Conservation (phyloP, 2,113 vertebrate genomes). For the Tapirus terrestris region DNA sequence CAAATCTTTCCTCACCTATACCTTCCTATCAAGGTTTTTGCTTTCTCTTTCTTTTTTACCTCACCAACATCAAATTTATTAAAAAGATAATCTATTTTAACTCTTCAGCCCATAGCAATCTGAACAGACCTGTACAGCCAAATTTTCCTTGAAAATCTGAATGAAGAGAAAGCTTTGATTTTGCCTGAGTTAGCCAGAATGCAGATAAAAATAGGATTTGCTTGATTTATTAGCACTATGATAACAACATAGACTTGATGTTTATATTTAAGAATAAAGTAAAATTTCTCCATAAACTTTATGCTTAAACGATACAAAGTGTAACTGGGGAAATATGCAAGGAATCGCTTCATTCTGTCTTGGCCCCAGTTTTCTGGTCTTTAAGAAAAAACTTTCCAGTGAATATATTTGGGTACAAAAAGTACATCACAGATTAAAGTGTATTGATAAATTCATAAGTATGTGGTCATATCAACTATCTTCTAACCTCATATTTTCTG, state of each 20-base stretch:
- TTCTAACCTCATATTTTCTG: not conserved
- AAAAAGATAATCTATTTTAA: not conserved
- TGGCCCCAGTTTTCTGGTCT: not conserved
- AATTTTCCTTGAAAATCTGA: not conserved
- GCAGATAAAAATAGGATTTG: not conserved
- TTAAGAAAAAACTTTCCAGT: conserved; percentile 34
- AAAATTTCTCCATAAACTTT: not conserved
- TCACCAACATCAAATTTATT: not conserved
- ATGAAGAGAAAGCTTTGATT: not conserved
- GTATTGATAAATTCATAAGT: not conserved
- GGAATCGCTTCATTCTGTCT: not conserved
- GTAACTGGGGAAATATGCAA: not conserved
- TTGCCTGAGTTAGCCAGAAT: not conserved
- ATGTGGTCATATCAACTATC: not conserved
- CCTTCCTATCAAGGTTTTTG: not conserved
- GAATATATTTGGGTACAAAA: not conserved
- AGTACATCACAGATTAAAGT: not conserved
- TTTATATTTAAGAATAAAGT: not conserved
- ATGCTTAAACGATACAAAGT: not conserved
- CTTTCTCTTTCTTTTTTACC: not conserved
- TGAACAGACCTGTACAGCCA: not conserved
- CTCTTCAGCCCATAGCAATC: not conserved
- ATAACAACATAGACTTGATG: not conserved
- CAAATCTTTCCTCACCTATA: not conserved
- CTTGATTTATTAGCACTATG: not conserved